phyloP scores from a whole-genome alignment of 2,888 invertebrate species.

The Morpho achilles region DNA sequence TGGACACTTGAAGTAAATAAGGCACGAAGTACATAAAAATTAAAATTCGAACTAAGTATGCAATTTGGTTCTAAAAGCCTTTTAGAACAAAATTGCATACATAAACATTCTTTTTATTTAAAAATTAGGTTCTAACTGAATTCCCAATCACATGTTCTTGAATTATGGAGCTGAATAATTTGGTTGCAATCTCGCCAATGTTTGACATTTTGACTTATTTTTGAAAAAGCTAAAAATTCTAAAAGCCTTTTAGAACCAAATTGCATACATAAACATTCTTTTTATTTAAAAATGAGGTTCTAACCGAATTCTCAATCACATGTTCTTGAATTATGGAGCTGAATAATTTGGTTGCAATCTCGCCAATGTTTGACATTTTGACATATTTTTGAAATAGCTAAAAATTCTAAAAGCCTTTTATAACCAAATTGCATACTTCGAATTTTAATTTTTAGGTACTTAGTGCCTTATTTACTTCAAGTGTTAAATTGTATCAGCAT shows the following conservation, averaged over 20 bases:
- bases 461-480: too few relatives aligned
- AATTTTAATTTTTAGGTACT: constrained; percentile 16
- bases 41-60: too few relatives aligned
- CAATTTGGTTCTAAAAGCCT: too few relatives aligned
- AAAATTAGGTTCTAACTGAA: constrained; percentile 40
- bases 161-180: constrained; percentile 30
- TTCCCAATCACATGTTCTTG: constrained; percentile 31
- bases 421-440: constrained; percentile 65
- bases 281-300: constrained; percentile 21
- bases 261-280: constrained; percentile 70
- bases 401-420: too few relatives aligned
- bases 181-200: constrained; percentile 45
- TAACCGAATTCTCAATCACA: constrained; percentile 44
- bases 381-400: constrained; percentile 44
- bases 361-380: constrained; percentile 38
- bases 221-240: too few relatives aligned
- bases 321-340: constrained; percentile 11
- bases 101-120: constrained; percentile 43
- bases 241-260: too few relatives aligned
- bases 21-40: too few relatives aligned
- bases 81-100: constrained; percentile 60
- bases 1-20: too few relatives aligned
- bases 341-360: constrained; percentile 49
- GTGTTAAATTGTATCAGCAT: constrained; percentile 40
- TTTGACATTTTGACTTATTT: constrained; percentile 50